Conservation (phyloP, 2,113 vertebrate species). For the Otocyon megalotis region DNA sequence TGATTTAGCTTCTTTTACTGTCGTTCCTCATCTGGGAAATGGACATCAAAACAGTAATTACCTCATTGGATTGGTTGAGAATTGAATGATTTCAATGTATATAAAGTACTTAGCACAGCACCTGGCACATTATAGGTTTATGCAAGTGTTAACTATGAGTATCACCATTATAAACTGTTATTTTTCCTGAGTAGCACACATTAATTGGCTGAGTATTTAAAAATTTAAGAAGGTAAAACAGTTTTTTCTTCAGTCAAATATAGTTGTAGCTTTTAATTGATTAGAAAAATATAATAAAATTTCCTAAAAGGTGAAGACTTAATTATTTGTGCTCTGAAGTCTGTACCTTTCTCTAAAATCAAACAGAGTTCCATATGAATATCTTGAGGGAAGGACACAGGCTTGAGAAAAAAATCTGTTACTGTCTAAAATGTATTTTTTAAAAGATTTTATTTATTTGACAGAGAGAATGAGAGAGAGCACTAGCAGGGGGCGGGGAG, state of each 20-base stretch:
- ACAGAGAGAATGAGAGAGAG: no score
- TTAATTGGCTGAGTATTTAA: not conserved
- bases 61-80: not conserved
- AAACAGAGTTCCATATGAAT: not conserved
- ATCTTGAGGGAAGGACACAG: not conserved
- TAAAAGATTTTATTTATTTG: no score
- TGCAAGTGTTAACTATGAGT: not conserved
- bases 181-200: not conserved
- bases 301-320: not conserved
- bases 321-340: not conserved
- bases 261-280: not conserved
- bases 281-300: not conserved
- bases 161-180: not conserved
- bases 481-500: no score
- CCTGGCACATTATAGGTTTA: not conserved
- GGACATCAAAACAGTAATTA: not conserved
- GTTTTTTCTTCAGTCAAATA: not conserved
- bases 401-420: slow-evolving; percentile 57
- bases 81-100: not conserved
- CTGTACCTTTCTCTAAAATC: not conserved
- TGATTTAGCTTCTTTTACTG: not conserved
- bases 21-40: not conserved
- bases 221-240: slow-evolving; percentile 28
- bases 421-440: slow-evolving; percentile 46
- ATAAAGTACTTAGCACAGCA: not conserved